A percentile compares a stretch with the other conserved stretches of the same genome.
phyloP scores from a whole-genome alignment of 2,797 vertebrate genomes.

The Hyperoplus lanceolatus region DNA sequence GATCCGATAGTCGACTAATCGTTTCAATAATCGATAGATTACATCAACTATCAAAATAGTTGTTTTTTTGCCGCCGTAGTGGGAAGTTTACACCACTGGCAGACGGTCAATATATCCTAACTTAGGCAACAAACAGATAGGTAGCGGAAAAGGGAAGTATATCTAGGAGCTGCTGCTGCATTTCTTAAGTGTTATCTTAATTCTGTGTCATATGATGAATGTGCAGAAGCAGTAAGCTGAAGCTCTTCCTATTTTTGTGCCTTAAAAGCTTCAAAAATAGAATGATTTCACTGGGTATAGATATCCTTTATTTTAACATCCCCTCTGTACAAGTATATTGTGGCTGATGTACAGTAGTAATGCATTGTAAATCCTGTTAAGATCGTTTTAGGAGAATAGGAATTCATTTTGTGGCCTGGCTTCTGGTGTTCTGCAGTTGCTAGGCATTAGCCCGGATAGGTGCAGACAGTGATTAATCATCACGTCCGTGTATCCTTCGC shows the following conservation, averaged over 20 bases:
- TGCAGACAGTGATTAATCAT: constrained; percentile 68
- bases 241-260: neutral
- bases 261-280: neutral
- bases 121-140: neutral
- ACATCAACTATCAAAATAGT: too few relatives aligned
- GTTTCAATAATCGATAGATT: too few relatives aligned
- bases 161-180: neutral
- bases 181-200: neutral
- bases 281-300: neutral
- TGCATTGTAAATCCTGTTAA: constrained; percentile 12
- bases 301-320: constrained; percentile 13
- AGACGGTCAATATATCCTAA: neutral
- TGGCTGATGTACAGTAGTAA: neutral
- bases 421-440: constrained; percentile 62
- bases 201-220: neutral
- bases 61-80: too few relatives aligned
- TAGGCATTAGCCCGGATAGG: constrained; percentile 69
- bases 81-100: neutral
- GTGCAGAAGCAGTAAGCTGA: neutral
- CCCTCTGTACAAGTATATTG: constrained; percentile 7
- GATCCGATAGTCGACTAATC: too few relatives aligned
- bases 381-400: constrained; percentile 27
- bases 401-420: constrained; percentile 51
- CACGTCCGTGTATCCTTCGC: constrained; percentile 55
- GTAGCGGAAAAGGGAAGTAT: constrained; percentile 9